Evolutionary conservation across 2,113 vertebrate genomes (phyloP), one percentile per base, ranked within the genome.

Genomic region (Anhinga rufa): DNA sequence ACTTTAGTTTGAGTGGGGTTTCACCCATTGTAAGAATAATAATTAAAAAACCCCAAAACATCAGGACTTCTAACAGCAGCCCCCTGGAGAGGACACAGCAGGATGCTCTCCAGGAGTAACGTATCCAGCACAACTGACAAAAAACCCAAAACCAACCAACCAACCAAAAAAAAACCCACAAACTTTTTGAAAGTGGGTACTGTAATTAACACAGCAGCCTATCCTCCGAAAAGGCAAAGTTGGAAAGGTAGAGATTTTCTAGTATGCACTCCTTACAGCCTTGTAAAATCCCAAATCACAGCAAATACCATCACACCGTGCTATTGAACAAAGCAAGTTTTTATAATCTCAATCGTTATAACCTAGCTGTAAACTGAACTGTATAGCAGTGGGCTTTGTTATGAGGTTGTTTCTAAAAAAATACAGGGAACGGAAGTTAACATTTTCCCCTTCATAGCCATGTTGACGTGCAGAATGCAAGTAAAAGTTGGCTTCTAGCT

Each of bases 301-400:
- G 98, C 98, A 91, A 98, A 98, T 97, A 98, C 97, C 98, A 98
- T 97, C 98, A 98, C 97, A 98, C 97, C 97, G 96, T 98, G 97
- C 98, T 98, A 94, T 94, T 97, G 97, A 98, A 98, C 98, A 98
- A 98, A 98, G 96, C 92, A 97, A 98, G 97, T 98, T 98, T 98
- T 98, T 98, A 98, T 96, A 98, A 92, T 97, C 96, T 98, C 97
- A 97, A 51, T 97, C 70, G 93, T 86, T 77, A 81, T 66, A 90
- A 86, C 19, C 1, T 7, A 86, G 54, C 57, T 80, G 83, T 65
- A 92, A 88, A 86, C 72, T 49, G 69, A 91, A 83, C 34, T 32
- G 29, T 17, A 82, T 15, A 64, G 54, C 46, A 3, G 4, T 7
- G 20, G 52, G 51, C 34, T 86, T 85, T 86, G 72, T 65, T 83